Percentiles rank a stretch among this genome's conserved stretches.
phyloP scores from a whole-genome alignment of 2,888 invertebrate genomes.

The Nymphalis urticae region DNA sequence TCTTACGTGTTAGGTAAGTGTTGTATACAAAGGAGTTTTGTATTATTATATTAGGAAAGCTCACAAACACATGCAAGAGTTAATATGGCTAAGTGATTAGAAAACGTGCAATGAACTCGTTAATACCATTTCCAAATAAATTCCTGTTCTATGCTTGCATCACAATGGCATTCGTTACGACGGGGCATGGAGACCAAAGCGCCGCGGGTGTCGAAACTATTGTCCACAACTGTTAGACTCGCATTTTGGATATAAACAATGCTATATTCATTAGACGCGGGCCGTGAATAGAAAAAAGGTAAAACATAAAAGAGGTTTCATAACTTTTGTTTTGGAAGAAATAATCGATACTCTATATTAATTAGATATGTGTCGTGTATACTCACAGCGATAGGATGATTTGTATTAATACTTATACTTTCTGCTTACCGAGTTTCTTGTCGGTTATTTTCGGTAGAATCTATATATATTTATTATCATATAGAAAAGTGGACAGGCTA shows the following conservation, averaged over 20 bases:
- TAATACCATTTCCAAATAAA: constrained; percentile 12
- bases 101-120: too few relatives aligned
- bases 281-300: background rate
- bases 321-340: background rate
- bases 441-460: too few relatives aligned
- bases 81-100: too few relatives aligned
- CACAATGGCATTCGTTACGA: constrained; percentile 21
- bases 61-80: too few relatives aligned
- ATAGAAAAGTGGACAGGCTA: too few relatives aligned
- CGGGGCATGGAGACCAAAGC: constrained; percentile 14
- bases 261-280: constrained; percentile 13
- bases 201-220: constrained; percentile 25
- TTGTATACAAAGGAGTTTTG: too few relatives aligned
- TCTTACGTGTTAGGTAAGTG: too few relatives aligned
- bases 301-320: constrained; percentile 4
- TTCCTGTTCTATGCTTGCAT: background rate
- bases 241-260: constrained; percentile 13
- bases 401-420: too few relatives aligned
- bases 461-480: too few relatives aligned
- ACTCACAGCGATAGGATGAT: too few relatives aligned
- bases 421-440: too few relatives aligned
- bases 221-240: constrained; percentile 27
- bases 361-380: background rate
- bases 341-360: background rate
- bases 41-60: too few relatives aligned